Percentiles rank a stretch among this genome's conserved stretches.
These are phyloP conservation scores for Aquatica leii DNA, from an alignment of 2,888 invertebrate species.

Conservation along the genomic window DNA sequence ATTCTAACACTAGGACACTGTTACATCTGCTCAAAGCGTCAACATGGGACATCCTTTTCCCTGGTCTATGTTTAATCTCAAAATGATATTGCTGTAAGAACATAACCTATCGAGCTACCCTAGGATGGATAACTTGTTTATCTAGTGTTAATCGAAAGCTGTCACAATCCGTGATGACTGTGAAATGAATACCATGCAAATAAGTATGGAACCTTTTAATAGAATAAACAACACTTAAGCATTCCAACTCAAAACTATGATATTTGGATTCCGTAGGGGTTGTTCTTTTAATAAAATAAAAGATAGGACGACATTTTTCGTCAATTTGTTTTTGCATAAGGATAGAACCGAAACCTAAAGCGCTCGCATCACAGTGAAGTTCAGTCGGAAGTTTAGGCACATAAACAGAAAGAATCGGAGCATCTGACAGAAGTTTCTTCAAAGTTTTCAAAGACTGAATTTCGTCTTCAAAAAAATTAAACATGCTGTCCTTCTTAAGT, in stretches of 20 bases:
- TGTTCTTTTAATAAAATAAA: no score
- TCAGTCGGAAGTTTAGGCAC: no score
- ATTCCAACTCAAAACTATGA: background rate
- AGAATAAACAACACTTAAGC: background rate
- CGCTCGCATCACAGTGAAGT: no score
- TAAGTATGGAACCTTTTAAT: background rate
- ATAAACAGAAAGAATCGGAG: constrained; percentile 4
- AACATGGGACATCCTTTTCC: background rate
- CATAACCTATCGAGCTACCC: no score
- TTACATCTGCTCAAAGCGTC: constrained; percentile 39
- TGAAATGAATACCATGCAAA: background rate
- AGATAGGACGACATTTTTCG: background rate
- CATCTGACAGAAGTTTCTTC: background rate
- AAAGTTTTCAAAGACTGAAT: background rate
- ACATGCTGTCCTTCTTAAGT: background rate
- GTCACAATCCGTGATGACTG: background rate
- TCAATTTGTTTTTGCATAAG: no score
- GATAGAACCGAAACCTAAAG: no score
- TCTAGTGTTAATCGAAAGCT: background rate
- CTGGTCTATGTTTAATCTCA: constrained; percentile 16
- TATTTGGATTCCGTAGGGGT: background rate
- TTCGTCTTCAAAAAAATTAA: background rate
- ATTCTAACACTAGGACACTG: constrained; percentile 41
- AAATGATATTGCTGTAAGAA: constrained; percentile 20
- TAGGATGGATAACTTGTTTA: background rate